Base-by-base conservation (phyloP, 37 sponge, comb jelly and placozoan genomes). In the Mnemiopsis leidyi region DNA sequence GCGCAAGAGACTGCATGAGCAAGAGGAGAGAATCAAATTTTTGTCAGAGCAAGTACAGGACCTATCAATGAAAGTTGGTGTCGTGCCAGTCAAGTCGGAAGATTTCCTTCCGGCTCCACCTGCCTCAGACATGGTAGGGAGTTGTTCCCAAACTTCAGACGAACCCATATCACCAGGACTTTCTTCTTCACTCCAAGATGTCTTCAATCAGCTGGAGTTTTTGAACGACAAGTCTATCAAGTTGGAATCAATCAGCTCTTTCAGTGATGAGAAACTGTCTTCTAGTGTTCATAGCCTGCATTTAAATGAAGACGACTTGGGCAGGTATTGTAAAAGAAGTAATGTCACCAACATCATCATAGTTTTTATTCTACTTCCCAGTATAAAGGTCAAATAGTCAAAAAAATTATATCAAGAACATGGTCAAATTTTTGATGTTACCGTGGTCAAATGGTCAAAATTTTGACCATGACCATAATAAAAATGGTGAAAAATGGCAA, bases 121-220 rank as follows among this genome's bases (percentile, higher is more conserved):
- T 20, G 9, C n/a, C 9, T 21, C 32, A 34, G 20, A 31, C 1
- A 13, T 32, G 18, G 36, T 32, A 2, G 36, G 32, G 16, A 31
- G 36, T 3, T 33, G 26, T 36, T 77, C 79, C 26, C 32, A 77
- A 34, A 77, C 79, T 32, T 77, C 79, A 34, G 79, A 77, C 0
- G 79, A 77, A 34, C 79, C 79, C 30, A 77, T 77, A 32, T 77
- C 79, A 28, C 79, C 79, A 9, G 79, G 79, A 20, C 79, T 77
- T 1, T 77, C 79, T 28, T 32, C 79, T 20, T 26, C 79, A 77
- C 32, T 32, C 13, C 61, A 48, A 48, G 61, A 48, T 48, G 61
- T 48, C 9, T 48, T 48, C 13, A 48, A 48, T 48, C 61, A 48
- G 61, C 61, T 48, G 13, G 61, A 48, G 61, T 48, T 48, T 48